phyloP scores from a whole-genome alignment of 2,888 invertebrate species.

The Linnaemya vulpina region DNA sequence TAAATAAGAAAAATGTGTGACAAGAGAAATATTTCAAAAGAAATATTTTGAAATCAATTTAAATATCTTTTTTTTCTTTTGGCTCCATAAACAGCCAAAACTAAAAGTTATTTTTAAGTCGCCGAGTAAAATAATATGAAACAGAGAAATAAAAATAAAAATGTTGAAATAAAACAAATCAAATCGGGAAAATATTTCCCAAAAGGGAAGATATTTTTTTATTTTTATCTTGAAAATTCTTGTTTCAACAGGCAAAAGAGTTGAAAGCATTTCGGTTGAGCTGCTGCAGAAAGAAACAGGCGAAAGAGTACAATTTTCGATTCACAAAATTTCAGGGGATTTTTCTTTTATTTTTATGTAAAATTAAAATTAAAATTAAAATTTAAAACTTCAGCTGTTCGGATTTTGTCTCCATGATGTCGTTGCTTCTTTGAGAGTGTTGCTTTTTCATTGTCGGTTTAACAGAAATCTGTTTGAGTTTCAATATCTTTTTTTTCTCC shows the following conservation, averaged over 20 bases:
- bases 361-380: too few relatives aligned
- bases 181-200: constrained; percentile 8
- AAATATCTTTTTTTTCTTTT: constrained; percentile 54
- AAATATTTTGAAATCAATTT: constrained; percentile 56
- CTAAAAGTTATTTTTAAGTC: constrained; percentile 26
- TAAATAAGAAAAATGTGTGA: background rate
- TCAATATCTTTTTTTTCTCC: constrained; percentile 15
- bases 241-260: background rate
- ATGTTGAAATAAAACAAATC: background rate
- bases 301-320: constrained; percentile 36
- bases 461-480: constrained; percentile 59
- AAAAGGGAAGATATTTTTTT: constrained; percentile 30
- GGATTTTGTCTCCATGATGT: constrained; percentile 68
- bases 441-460: constrained; percentile 28
- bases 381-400: constrained; percentile 68
- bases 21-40: background rate
- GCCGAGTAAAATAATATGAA: constrained; percentile 1
- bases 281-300: background rate
- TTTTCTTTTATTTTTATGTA: constrained; percentile 38
- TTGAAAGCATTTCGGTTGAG: background rate
- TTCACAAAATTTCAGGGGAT: constrained; percentile 23
- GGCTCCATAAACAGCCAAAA: constrained; percentile 36
- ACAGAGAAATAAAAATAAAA: too few relatives aligned
- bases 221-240: constrained; percentile 40
- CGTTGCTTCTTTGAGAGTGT: constrained; percentile 40